Conservation (phyloP, 1,140 invertebrate species). For the Nilaparvata lugens region DNA sequence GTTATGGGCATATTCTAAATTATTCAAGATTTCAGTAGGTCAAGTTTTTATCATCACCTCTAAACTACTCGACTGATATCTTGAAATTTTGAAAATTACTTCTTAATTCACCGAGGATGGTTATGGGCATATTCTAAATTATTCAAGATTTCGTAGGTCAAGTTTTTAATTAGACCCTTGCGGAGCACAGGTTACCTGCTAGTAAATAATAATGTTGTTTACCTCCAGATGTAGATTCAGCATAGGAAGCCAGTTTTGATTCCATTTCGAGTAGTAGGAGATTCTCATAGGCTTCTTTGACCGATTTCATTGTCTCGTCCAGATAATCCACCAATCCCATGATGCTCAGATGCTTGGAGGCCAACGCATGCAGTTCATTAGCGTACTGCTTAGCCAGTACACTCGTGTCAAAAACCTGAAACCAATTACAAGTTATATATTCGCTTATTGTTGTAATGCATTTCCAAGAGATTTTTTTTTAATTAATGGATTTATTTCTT, state of each 20-base stretch:
- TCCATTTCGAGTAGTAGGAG: conserved; percentile 90
- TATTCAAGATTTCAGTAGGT: too few relatives aligned
- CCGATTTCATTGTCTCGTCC: conserved; percentile 66
- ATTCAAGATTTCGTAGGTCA: too few relatives aligned
- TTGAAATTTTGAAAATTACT: too few relatives aligned
- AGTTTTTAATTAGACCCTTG: too few relatives aligned
- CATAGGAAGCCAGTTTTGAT: conserved; percentile 82
- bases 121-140: too few relatives aligned
- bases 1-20: too few relatives aligned
- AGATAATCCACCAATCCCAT: conserved; percentile 56
- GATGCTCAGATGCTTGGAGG: conserved; percentile 62
- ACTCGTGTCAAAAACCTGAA: conserved; percentile 47
- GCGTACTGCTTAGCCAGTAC: conserved; percentile 42
- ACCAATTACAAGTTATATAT: too few relatives aligned
- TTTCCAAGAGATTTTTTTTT: not conserved
- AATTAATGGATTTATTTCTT: too few relatives aligned
- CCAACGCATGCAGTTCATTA: conserved; percentile 42
- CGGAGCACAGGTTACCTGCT: too few relatives aligned
- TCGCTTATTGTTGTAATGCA: not conserved
- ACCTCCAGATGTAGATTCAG: conserved; percentile 63
- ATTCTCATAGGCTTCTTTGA: conserved; percentile 90
- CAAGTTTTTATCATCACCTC: too few relatives aligned
- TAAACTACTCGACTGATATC: too few relatives aligned
- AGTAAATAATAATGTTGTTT: conserved; percentile 31
- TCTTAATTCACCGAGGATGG: too few relatives aligned